Evolutionary conservation across 2,113 vertebrate genomes (phyloP).

Genomic region (Tyto alba): DNA sequence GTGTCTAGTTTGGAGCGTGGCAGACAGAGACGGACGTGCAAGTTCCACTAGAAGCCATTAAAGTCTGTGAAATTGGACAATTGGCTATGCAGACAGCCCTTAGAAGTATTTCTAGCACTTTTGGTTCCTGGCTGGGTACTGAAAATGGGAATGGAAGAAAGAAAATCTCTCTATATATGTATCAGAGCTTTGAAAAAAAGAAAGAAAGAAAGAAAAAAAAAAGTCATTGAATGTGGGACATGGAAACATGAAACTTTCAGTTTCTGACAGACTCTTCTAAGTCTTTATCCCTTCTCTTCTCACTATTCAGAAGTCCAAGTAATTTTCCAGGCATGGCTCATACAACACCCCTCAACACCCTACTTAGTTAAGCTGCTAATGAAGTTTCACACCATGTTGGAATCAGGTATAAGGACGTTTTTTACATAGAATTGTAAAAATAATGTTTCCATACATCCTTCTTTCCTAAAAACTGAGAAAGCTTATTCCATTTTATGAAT

Average conservation of each 20-base stretch:
- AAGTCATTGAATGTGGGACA: neutral
- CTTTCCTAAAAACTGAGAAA: neutral
- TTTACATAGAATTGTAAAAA: neutral
- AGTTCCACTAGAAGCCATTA: neutral
- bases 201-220: neutral
- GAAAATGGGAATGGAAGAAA: neutral
- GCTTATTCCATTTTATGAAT: neutral
- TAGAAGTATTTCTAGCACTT: neutral
- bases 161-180: neutral
- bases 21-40: neutral
- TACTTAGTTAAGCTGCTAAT: neutral
- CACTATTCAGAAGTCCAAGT: neutral
- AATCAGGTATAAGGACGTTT: neutral
- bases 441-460: neutral
- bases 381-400: neutral
- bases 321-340: neutral
- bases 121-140: neutral
- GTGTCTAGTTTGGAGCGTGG: neutral
- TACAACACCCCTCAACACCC: neutral
- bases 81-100: conserved; percentile 29
- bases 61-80: conserved; percentile 29
- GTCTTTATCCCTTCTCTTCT: neutral
- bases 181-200: neutral
- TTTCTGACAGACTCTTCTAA: neutral
- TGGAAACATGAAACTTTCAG: neutral